Conservation (phyloP, 2,888 invertebrate species). For the Epinotia brunnichana region DNA sequence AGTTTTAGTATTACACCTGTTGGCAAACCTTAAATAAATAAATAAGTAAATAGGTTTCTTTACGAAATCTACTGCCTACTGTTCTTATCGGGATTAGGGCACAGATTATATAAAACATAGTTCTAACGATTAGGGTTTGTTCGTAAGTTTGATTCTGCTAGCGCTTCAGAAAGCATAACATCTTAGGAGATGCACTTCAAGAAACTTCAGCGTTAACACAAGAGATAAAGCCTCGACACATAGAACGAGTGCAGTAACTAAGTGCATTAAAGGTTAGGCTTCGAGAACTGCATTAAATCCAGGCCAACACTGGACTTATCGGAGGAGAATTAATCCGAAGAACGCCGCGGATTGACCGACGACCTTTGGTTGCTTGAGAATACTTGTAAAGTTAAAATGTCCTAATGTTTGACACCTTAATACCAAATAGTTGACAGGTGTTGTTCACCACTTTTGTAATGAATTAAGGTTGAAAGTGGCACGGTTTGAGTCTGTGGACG, state of each 20-base stretch:
- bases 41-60: neutral
- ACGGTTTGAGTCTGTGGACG: too few relatives aligned
- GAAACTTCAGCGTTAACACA: neutral
- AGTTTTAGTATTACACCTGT: too few relatives aligned
- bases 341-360: neutral
- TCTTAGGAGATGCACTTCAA: neutral
- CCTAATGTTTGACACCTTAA: too few relatives aligned
- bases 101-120: too few relatives aligned
- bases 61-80: neutral
- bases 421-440: too few relatives aligned
- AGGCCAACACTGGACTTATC: neutral
- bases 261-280: neutral
- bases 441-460: too few relatives aligned
- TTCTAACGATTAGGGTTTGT: neutral
- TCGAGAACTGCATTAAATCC: neutral
- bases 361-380: too few relatives aligned
- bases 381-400: too few relatives aligned
- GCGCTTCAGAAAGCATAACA: too few relatives aligned
- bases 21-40: too few relatives aligned
- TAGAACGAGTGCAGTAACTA: neutral
- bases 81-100: too few relatives aligned
- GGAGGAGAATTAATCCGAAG: slow-evolving; percentile 23
- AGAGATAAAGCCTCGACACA: neutral
- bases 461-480: too few relatives aligned
- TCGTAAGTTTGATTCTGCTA: neutral